Base-by-base conservation (phyloP, 2,888 invertebrate species). In the Malthinus flaveolus region DNA sequence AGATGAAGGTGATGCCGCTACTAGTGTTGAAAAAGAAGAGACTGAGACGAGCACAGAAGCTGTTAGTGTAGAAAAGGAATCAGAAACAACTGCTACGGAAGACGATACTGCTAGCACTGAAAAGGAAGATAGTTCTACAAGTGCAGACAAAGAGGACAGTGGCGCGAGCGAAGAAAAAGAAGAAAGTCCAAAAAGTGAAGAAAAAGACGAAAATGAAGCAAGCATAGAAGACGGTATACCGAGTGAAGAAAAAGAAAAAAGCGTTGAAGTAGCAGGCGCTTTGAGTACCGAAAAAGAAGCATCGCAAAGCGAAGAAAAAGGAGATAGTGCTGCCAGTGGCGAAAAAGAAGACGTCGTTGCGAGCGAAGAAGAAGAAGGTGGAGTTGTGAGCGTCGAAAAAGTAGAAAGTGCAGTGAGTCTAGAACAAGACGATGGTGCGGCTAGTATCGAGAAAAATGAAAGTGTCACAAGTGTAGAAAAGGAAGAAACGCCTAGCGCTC, bases 401-500 rank as follows among this genome's bases (percentile, higher is more conserved):
- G 87, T 13, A 42, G 39, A 32, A 7, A 32, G 11, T 1, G 54
- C 65, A 49, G 51, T 63, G 33, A 66, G 66, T 11, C 69, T 71
- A 51, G 66, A 67, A 61, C 55, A 63, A 50, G 53, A 59, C n/a
- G 68, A 67, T 9, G 55, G 50, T 37, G 46, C 50, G 39, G 58
- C 39, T 23, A 68, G 74, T 49, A 80, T 80, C 56, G 79, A 79
- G 64, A 80, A 81, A 64, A 84, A 82, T 59, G 81, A 13, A 12
- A 10, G 12, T n/a, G 33, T 32, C 12, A 1, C 82, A 11, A 75
- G 72, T 51, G 85, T 86, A n/a, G 85, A 86, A 75, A 86, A 87
- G 74, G 87, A 42, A 42, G 39, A 32, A n/a, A 11, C 32, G n/a
- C 1, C 12, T 44, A 44, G 45, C n/a, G 9, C 15, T 4, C 13